Percentiles rank a stretch among this genome's conserved stretches.
phyloP scores from a whole-genome alignment of 2,888 invertebrate genomes.

The Steinernema scapterisci region DNA sequence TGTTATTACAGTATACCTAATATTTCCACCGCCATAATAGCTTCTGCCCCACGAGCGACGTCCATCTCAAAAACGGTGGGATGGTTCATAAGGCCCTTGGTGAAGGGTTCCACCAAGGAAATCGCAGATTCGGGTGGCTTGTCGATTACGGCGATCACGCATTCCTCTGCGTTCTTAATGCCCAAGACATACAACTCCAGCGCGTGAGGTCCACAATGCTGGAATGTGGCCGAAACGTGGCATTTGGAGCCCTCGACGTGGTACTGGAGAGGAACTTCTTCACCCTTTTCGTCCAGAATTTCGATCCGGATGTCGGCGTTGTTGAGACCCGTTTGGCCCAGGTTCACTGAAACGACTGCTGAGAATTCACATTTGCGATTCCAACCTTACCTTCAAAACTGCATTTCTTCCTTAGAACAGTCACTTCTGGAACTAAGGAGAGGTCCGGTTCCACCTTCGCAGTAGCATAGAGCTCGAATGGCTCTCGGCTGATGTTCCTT shows the following conservation, averaged over 20 bases:
- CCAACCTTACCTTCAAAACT: slow-evolving; percentile 42
- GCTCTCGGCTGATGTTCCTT: slow-evolving; percentile 1
- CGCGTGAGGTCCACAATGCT: slow-evolving; percentile 7
- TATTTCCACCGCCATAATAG: slow-evolving; percentile 50
- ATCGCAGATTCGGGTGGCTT: slow-evolving; percentile 29
- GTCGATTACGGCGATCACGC: slow-evolving; percentile 21
- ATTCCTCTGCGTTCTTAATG: slow-evolving; percentile 5
- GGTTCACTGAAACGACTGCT: slow-evolving; percentile 36
- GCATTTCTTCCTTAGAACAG: slow-evolving; percentile 53
- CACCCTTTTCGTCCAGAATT: slow-evolving; percentile 52
- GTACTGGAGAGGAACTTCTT: slow-evolving; percentile 45
- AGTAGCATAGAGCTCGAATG: slow-evolving; percentile 20
- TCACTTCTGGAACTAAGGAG: slow-evolving; percentile 44
- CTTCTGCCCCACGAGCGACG: slow-evolving; percentile 44
- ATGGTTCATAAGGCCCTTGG: slow-evolving; percentile 45
- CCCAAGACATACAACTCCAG: neutral
- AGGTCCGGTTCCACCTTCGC: slow-evolving; percentile 39
- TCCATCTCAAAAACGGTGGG: slow-evolving; percentile 44
- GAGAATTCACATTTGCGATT: neutral
- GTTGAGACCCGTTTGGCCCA: slow-evolving; percentile 35
- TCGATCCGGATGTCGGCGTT: slow-evolving; percentile 57
- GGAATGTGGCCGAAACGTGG: neutral
- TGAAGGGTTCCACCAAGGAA: slow-evolving; percentile 9
- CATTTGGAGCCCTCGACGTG: neutral
- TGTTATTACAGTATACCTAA: slow-evolving; percentile 39